Base-by-base conservation (phyloP, 2,888 invertebrate species). In the Cerastis rubricosa region DNA sequence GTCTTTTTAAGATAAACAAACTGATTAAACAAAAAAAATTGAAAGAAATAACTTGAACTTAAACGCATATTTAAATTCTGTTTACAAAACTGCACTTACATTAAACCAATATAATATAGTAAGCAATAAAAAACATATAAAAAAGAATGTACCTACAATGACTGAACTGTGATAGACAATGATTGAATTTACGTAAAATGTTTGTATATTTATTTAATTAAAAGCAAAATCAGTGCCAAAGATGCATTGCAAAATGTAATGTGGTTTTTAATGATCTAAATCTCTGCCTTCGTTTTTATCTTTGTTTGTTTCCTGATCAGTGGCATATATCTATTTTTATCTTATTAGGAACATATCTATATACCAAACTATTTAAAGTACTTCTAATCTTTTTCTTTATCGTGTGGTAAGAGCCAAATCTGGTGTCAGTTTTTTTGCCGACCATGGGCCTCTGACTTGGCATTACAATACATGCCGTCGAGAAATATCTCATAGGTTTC, bases 121-220 rank as follows among this genome's bases (percentile, higher is more conserved):
- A 93, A 93, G 94, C 94, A 95, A 92, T 87, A 89, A 91, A 94
- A 95, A 96, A 93, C 81, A 88, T 81, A 94, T 89, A 94, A 95
- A 96, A 95, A 93, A 91, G 92, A 84, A 79, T 88, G 86, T 90
- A 64, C n/a, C n/a, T 64, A 92, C 89, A 92, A 91, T 84, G 92
- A 93, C 93, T 94, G 97, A 97, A 94, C 97, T 97, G 91, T 97
- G 97, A 92, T 97, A 97, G 88, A 92, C 64, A 87, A 86, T 91
- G 92, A 93, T 93, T 90, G 91, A 91, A 87, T 87, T 90, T 91
- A 92, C 89, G 89, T 89, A 89, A 92, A 92, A 88, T 90, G 90
- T 92, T 92, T 92, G 90, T 92, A 87, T 93, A 93, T 93, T 92
- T 93, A 93, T 93, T 90, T 87, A 84, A 94, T 94, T 95, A 95